Conservation (phyloP, 2,797 vertebrate species). For the Nannoperca obscura region DNA sequence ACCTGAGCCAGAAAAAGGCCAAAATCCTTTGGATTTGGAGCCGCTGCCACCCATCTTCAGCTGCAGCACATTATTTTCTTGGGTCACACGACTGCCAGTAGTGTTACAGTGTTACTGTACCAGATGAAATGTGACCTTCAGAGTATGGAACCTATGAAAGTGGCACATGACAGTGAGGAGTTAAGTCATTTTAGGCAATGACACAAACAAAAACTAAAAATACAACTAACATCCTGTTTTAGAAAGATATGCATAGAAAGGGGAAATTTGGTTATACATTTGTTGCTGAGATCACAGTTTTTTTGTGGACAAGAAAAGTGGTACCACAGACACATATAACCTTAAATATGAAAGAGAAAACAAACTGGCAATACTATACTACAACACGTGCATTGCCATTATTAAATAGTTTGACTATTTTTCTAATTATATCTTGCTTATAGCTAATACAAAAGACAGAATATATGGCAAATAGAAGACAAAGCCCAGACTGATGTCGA, state of each 20-base stretch:
- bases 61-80: constrained; percentile 87
- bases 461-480: neutral
- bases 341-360: neutral
- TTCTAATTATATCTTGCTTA: neutral
- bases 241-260: neutral
- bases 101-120: constrained; percentile 61
- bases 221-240: neutral
- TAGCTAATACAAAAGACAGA: no score
- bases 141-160: constrained; percentile 39
- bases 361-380: neutral
- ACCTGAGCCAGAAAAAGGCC: constrained; percentile 92
- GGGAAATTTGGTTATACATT: neutral
- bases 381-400: neutral
- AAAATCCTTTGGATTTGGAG: constrained; percentile 94
- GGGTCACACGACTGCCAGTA: constrained; percentile 68
- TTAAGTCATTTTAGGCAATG: neutral
- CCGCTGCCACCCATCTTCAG: constrained; percentile 94
- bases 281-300: neutral
- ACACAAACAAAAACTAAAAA: neutral
- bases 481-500: neutral
- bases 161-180: constrained; percentile 1
- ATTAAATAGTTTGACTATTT: neutral
- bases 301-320: neutral
- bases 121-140: constrained; percentile 26
- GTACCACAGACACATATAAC: neutral